phyloP scores from a whole-genome alignment of 1,140 invertebrate species.

The Drosophila serrata region DNA sequence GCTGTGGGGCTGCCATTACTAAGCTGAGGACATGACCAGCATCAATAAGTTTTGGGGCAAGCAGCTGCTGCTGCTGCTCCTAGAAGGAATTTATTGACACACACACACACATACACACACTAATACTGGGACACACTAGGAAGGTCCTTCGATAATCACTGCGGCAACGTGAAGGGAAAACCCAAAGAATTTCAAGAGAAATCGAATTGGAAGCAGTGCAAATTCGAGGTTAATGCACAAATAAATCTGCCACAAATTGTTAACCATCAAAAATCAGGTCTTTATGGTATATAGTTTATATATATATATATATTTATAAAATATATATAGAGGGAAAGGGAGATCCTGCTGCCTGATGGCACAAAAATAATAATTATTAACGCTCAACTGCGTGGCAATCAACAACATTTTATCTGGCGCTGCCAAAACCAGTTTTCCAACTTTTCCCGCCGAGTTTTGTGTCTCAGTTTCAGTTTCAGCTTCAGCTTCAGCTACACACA shows the following conservation, averaged over 20 bases:
- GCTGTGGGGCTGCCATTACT: conserved; percentile 53
- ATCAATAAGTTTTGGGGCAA: conserved; percentile 73
- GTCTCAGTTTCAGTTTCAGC: conserved; percentile 37
- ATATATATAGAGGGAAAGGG: not conserved
- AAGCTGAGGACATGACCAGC: conserved; percentile 72
- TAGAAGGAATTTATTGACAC: conserved; percentile 72
- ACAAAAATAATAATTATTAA: conserved; percentile 80
- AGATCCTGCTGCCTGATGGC: conserved; percentile 4
- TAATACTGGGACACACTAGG: not conserved
- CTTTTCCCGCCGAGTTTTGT: conserved; percentile 45
- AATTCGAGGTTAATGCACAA: conserved; percentile 83
- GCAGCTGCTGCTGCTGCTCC: conserved; percentile 39
- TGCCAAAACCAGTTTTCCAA: conserved; percentile 56
- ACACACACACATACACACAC: conserved; percentile 40
- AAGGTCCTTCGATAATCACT: conserved; percentile 63
- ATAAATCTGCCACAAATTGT: conserved; percentile 83
- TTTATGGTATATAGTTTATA: conserved; percentile 1
- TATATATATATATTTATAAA: not conserved
- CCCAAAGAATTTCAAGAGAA: conserved; percentile 11
- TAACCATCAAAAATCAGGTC: conserved; percentile 68
- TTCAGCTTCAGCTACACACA: not conserved
- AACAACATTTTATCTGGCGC: conserved; percentile 80
- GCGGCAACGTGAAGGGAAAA: conserved; percentile 27
- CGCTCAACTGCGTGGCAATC: conserved; percentile 80
- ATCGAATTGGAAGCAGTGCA: conserved; percentile 71